Percentiles rank a stretch among this genome's conserved stretches.
Evolutionary conservation across 2,113 vertebrate species (phyloP).

Genomic region (Eolophus roseicapilla): DNA sequence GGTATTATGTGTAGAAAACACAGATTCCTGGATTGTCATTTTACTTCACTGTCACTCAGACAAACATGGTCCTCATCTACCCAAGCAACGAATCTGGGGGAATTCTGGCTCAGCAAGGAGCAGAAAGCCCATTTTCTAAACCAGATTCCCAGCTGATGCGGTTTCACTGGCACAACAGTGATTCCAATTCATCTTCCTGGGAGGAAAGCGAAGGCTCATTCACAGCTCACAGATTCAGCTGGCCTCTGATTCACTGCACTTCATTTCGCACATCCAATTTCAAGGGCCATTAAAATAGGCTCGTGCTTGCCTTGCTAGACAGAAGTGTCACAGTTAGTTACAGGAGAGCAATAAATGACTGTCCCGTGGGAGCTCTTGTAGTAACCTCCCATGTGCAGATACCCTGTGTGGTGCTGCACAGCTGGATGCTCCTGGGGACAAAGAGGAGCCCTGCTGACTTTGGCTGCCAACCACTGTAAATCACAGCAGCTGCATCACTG

Average conservation of each 20-base stretch:
- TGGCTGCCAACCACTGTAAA: accelerated
- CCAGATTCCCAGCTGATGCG: neutral
- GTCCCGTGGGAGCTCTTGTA: neutral
- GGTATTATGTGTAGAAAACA: neutral
- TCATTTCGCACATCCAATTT: neutral
- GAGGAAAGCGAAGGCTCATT: accelerated
- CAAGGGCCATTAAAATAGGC: neutral
- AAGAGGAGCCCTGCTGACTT: neutral
- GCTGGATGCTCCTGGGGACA: neutral
- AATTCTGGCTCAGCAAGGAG: neutral
- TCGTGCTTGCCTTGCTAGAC: neutral
- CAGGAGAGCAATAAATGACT: no score
- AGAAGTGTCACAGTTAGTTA: neutral
- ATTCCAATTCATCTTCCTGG: neutral
- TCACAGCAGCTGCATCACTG: accelerated
- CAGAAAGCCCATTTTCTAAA: neutral
- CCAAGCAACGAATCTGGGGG: neutral
- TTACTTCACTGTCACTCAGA: neutral
- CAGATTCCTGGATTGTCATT: neutral
- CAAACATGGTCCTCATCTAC: accelerated
- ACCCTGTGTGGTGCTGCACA: accelerated
- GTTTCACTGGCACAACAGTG: neutral
- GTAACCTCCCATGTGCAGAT: accelerated
- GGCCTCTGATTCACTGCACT: neutral
- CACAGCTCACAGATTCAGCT: neutral